Evolutionary conservation across 2,797 vertebrate species (phyloP).

Genomic region (Hydrocynus forskahlii): DNA sequence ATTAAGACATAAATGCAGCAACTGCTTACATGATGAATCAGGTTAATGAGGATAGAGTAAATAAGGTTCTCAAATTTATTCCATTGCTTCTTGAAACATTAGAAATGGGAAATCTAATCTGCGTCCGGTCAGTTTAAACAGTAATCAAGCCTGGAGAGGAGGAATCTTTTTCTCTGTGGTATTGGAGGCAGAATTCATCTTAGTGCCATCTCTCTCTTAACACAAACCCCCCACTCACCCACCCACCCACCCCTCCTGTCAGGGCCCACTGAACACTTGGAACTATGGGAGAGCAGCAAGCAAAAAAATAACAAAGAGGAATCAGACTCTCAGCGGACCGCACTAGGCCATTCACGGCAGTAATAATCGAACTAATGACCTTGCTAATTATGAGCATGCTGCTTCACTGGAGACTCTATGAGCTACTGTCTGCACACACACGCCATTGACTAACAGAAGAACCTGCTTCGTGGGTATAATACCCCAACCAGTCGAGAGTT

Average conservation of each 20-base stretch:
- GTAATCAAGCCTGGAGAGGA: constrained; percentile 22
- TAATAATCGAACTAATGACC: constrained; percentile 60
- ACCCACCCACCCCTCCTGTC: constrained; percentile 65
- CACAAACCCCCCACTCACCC: constrained; percentile 63
- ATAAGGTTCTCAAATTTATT: constrained; percentile 9
- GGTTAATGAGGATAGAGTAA: constrained; percentile 1
- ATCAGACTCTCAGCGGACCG: constrained; percentile 49
- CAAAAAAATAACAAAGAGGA: constrained; percentile 62
- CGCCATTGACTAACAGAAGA: constrained; percentile 69
- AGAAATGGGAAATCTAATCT: constrained; percentile 16
- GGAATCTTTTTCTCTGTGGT: constrained; percentile 9
- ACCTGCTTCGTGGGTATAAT: constrained; percentile 43
- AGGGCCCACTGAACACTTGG: constrained; percentile 72
- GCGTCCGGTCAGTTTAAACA: constrained; percentile 1
- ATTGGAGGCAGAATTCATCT: constrained; percentile 42
- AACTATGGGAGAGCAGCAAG: constrained; percentile 66
- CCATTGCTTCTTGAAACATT: constrained; percentile 12
- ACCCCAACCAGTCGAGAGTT: constrained; percentile 20
- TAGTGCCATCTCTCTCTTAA: constrained; percentile 65
- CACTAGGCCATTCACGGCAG: constrained; percentile 45
- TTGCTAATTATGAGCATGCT: constrained; percentile 50
- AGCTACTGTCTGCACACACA: constrained; percentile 42
- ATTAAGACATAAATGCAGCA: neutral
- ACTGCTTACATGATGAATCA: neutral
- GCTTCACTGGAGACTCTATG: constrained; percentile 40